A percentile compares a stretch with the other conserved stretches of the same genome.
Evolutionary conservation across 1,140 invertebrate genomes (phyloP).

Genomic region (Pseudomyrmex cubaensis): DNA sequence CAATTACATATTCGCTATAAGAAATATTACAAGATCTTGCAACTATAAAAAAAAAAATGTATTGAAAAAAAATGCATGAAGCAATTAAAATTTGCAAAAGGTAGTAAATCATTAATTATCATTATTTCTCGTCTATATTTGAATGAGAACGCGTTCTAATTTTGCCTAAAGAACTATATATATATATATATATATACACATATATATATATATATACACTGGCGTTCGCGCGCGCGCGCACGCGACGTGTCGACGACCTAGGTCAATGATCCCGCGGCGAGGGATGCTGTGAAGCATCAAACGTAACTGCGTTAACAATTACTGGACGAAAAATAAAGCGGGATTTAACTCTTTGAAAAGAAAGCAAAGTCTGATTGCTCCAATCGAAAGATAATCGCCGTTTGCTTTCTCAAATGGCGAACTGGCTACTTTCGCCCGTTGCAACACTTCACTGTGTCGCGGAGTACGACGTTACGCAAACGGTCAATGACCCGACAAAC

Average conservation of each 20-base stretch:
- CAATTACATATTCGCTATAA: too few species aligned
- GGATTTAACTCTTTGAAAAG: conserved; percentile 61
- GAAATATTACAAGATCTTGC: not conserved
- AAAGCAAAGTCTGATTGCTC: conserved; percentile 61
- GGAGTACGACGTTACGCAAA: conserved; percentile 81
- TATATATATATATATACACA: not conserved
- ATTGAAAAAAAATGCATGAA: not conserved
- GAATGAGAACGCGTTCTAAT: not conserved
- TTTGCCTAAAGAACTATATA: not conserved
- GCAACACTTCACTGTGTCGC: conserved; percentile 76
- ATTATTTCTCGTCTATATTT: not conserved
- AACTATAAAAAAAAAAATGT: not conserved
- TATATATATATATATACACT: not conserved
- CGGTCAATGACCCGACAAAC: conserved; percentile 81
- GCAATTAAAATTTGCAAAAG: not conserved
- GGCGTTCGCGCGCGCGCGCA: conserved; percentile 3
- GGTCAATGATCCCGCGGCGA: conserved; percentile 65
- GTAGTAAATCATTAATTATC: not conserved
- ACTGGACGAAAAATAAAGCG: conserved; percentile 25
- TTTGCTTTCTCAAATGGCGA: conserved; percentile 81
- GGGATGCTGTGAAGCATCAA: conserved; percentile 51
- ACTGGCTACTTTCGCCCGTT: conserved; percentile 83
- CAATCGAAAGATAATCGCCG: conserved; percentile 63
- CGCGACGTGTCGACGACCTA: conserved; percentile 39
- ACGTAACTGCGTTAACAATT: conserved; percentile 18